A percentile compares a stretch with the other conserved stretches of the same genome.
Conservation (phyloP, 2,888 invertebrate species). For the Phanerotoma sp. region DNA sequence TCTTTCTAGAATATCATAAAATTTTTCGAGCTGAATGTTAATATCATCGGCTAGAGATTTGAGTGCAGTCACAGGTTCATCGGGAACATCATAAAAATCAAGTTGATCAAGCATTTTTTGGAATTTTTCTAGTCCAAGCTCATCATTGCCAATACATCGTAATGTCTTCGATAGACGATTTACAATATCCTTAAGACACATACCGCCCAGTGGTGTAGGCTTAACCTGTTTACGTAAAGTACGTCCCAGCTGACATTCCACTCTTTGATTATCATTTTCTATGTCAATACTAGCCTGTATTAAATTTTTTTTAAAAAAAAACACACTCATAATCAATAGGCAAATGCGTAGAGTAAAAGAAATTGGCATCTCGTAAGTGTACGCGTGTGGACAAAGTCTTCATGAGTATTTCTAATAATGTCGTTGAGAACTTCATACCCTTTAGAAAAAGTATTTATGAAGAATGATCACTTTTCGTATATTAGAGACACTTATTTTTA, state of each 20-base stretch:
- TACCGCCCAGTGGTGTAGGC: constrained; percentile 49
- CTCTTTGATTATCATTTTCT: constrained; percentile 25
- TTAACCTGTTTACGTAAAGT: constrained; percentile 50
- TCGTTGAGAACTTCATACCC: too few species aligned
- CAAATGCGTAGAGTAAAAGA: background rate
- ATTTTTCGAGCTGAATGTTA: constrained; percentile 44
- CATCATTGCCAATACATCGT: constrained; percentile 43
- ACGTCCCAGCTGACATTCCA: constrained; percentile 48
- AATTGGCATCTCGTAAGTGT: constrained; percentile 1
- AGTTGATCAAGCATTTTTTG: constrained; percentile 48
- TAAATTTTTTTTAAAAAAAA: background rate
- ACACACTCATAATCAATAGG: background rate
- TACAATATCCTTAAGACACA: constrained; percentile 52
- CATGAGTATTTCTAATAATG: background rate
- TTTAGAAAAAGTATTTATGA: too few species aligned
- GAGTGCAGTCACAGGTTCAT: constrained; percentile 39
- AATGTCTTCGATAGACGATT: constrained; percentile 45
- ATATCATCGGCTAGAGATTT: constrained; percentile 44
- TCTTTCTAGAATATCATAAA: constrained; percentile 43
- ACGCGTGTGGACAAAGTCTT: background rate
- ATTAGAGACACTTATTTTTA: too few species aligned
- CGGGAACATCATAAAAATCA: constrained; percentile 44
- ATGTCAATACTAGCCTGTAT: background rate
- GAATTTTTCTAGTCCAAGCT: constrained; percentile 49
- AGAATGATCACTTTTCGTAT: too few species aligned